Conservation (phyloP, 2,113 vertebrate genomes). For the Pongo pygmaeus region DNA sequence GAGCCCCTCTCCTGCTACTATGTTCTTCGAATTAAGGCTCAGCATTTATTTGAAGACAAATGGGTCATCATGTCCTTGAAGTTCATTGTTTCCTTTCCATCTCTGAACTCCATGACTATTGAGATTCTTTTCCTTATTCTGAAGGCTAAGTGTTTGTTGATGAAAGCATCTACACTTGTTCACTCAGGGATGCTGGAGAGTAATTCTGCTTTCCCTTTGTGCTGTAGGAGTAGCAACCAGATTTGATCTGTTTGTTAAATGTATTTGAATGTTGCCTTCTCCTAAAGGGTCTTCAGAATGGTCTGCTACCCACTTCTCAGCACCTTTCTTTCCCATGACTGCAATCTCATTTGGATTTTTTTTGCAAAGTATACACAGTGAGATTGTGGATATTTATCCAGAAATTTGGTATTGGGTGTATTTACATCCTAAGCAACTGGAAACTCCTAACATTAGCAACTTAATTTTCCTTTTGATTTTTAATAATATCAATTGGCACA, state of each 20-base stretch:
- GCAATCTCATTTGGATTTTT: conserved; percentile 65
- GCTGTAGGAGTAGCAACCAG: neutral
- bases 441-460: conserved; percentile 42
- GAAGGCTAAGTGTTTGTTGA: neutral
- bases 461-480: conserved; percentile 45
- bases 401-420: neutral
- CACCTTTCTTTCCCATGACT: conserved; percentile 34
- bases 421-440: conserved; percentile 30
- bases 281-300: conserved; percentile 66
- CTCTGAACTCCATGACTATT: neutral
- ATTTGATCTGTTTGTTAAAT: conserved; percentile 75
- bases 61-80: neutral
- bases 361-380: conserved; percentile 46
- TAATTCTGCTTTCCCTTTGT: conserved; percentile 28
- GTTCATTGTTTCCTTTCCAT: conserved; percentile 4
- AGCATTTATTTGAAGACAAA: neutral
- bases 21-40: neutral
- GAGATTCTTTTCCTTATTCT: neutral
- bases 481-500: neutral
- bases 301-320: conserved; percentile 2
- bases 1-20: neutral
- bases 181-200: conserved; percentile 13
- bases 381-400: neutral
- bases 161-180: neutral
- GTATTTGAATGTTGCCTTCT: conserved; percentile 62